Evolutionary conservation across 37 sponge, comb jelly and placozoan genomes (phyloP).

Genomic region (Crambe crambe): DNA sequence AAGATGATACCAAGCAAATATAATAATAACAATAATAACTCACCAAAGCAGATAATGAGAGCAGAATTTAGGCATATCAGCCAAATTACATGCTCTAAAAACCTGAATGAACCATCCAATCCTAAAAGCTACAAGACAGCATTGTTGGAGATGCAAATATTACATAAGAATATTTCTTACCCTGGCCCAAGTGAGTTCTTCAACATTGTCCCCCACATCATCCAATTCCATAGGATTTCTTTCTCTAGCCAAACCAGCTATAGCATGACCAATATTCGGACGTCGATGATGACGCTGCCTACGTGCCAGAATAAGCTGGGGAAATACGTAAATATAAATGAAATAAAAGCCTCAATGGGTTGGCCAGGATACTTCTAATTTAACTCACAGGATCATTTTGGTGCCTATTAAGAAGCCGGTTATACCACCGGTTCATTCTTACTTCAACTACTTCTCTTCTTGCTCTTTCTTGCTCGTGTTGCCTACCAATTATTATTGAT

Average conservation of each 20-base stretch:
- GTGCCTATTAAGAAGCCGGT: constrained; percentile 35
- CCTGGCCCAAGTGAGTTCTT: constrained; percentile 68
- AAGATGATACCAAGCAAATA: no score
- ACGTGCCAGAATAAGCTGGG: constrained; percentile 1
- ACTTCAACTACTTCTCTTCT: constrained; percentile 17
- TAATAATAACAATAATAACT: constrained; percentile 1
- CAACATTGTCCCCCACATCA: constrained; percentile 20
- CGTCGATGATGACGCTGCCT: constrained; percentile 18
- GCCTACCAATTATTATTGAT: neutral
- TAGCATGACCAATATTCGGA: constrained; percentile 72
- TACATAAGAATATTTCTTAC: constrained; percentile 26
- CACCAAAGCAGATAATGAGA: constrained; percentile 76
- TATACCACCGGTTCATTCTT: constrained; percentile 41
- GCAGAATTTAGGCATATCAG: constrained; percentile 68
- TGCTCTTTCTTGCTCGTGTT: constrained; percentile 16
- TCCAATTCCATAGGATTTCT: constrained; percentile 12
- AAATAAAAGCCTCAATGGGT: neutral
- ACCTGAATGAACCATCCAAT: constrained; percentile 85
- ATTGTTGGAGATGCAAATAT: neutral
- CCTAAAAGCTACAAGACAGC: constrained; percentile 81
- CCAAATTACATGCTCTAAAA: constrained; percentile 92
- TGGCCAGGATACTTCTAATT: neutral
- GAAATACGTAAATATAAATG: neutral
- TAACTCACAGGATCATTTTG: constrained; percentile 40
- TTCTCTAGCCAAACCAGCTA: constrained; percentile 81